Evolutionary conservation across 1,140 invertebrate species (phyloP).

Genomic region (Chlorops oryzae): DNA sequence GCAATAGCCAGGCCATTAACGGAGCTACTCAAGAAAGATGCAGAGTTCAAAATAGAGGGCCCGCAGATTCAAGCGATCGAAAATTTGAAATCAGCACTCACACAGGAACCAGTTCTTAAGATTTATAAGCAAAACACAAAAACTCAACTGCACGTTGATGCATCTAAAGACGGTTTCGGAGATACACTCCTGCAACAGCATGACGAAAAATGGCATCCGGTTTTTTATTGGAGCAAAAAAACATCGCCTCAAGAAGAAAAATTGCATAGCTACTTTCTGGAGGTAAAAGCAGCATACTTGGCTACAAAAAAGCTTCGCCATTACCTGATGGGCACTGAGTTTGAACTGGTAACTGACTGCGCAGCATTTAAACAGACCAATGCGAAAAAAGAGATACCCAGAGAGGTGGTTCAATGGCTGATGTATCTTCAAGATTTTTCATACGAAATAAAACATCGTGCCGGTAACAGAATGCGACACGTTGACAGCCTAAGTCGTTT

Average conservation of each 20-base stretch:
- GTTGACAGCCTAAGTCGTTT: too few relatives aligned
- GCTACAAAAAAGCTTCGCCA: conserved; percentile 40
- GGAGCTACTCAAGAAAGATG: not conserved
- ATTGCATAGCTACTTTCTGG: conserved; percentile 8
- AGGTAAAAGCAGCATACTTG: conserved; percentile 19
- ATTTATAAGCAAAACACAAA: not conserved
- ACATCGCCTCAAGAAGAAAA: not conserved
- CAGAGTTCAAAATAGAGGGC: not conserved
- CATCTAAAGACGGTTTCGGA: conserved; percentile 26
- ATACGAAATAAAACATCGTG: too few relatives aligned
- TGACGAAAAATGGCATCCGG: conserved; percentile 2
- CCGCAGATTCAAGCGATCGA: not conserved
- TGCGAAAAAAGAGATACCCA: conserved; percentile 43
- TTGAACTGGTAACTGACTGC: too few relatives aligned
- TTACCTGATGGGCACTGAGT: too few relatives aligned
- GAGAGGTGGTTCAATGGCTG: too few relatives aligned
- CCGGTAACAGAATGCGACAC: too few relatives aligned
- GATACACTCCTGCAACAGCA: conserved; percentile 23
- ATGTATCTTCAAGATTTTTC: too few relatives aligned
- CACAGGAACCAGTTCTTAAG: not conserved
- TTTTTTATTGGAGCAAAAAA: not conserved
- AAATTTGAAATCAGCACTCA: not conserved
- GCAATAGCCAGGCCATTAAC: not conserved
- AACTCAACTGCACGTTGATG: conserved; percentile 39
- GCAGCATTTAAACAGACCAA: conserved; percentile 35